Base-by-base conservation (phyloP, 2,113 vertebrate species). In the Morone chrysops region DNA sequence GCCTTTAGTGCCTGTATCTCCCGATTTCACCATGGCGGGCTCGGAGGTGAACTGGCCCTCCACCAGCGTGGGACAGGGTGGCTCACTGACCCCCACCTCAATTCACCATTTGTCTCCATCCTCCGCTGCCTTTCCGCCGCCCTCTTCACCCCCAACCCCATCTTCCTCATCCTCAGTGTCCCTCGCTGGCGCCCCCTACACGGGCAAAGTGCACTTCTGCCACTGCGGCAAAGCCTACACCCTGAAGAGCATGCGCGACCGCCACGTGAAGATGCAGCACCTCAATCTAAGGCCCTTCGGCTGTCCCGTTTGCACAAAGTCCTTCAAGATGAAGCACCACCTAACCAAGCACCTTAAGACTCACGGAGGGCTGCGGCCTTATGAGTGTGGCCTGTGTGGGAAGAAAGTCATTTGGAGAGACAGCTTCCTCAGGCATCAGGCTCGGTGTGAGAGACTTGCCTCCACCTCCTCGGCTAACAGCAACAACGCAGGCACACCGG, bases 261-360 rank as follows among this genome's bases (percentile, higher is more conserved):
- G 96, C 0, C 96, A 96, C 71, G 95, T 96, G 60, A 96, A 96
- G 85, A 96, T 96, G 96, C 95, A 96, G 91, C 96, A 96, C 76
- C 93, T 96, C 4, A 96, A 96, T 56, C 91, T 96, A 31, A 92
- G 96, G 18, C 96, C 96, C 0, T 96, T 96, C 38, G 91, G 92
- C 66, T 96, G 96, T 57, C 96, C 95, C 0, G 95, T 96, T 11
- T 96, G 96, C 87, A 92, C 93, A 62, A 96, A 96, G 86, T 95
- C 93, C 75, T 96, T 96, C 80, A 96, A 96, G 85, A 96, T 96
- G 96, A 96, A 96, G 89, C 96, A 96, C 84, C 96, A 96, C 40
- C 94, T 96, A 1, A 95, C 95, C 67, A 96, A 96, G 83, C 96
- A 96, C 93, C 95, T 96, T 6, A 96, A 96, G 82, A 96, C 95